Percentiles rank a stretch among this genome's conserved stretches.
phyloP scores from a whole-genome alignment of 2,113 vertebrate genomes.

The Rhineura floridana region DNA sequence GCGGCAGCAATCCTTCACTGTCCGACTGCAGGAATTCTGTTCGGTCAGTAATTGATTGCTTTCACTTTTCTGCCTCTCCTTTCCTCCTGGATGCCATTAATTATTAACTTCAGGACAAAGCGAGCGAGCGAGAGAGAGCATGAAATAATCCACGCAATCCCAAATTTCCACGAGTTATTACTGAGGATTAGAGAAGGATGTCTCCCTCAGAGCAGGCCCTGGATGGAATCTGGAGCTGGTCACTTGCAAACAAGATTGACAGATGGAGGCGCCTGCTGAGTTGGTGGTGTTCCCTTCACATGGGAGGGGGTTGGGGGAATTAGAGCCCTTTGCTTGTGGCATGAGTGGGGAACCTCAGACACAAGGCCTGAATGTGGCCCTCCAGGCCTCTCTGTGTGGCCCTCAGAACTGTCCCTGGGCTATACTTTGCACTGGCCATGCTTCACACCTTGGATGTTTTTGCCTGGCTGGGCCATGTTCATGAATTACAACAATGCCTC shows the following conservation, averaged over 20 bases:
- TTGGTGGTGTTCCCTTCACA: no score
- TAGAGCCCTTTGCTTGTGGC: no score
- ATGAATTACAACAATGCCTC: no score
- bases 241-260: background rate
- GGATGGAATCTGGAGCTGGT: background rate
- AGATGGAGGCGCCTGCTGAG: background rate
- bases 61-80: accelerated
- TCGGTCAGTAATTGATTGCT: accelerated
- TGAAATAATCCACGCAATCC: background rate
- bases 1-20: accelerated
- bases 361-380: no score
- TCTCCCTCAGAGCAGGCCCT: background rate
- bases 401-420: no score
- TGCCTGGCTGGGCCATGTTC: no score
- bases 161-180: background rate
- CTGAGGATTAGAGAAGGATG: no score
- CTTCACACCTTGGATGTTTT: no score
- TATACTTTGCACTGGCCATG: no score
- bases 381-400: no score
- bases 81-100: background rate
- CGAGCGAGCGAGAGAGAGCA: background rate
- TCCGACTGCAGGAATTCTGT: background rate
- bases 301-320: no score
- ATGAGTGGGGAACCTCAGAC: no score
- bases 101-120: accelerated